phyloP scores from a whole-genome alignment of 2,888 invertebrate genomes.

The Chaitophorus viminalis region DNA sequence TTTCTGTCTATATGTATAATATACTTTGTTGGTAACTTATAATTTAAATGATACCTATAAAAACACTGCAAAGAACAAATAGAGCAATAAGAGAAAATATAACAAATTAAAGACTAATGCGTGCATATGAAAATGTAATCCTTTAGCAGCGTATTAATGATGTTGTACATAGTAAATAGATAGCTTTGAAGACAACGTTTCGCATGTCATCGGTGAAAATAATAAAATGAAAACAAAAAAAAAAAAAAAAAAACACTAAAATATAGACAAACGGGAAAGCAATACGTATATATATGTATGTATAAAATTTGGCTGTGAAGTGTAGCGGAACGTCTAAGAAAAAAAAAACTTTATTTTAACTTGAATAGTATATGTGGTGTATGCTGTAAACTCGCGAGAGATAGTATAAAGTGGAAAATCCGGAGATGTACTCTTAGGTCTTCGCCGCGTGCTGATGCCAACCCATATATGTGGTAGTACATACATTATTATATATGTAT shows the following conservation, averaged over 20 bases:
- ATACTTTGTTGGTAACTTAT: too few relatives aligned
- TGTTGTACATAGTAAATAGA: neutral
- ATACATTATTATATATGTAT: too few relatives aligned
- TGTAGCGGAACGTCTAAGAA: neutral
- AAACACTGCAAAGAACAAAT: too few relatives aligned
- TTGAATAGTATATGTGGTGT: neutral
- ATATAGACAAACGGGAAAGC: neutral
- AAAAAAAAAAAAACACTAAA: neutral
- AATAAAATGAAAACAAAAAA: neutral
- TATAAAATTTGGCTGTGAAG: neutral
- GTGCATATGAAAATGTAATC: too few relatives aligned
- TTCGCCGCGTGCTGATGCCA: neutral
- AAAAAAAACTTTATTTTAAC: neutral
- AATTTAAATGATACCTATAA: too few relatives aligned
- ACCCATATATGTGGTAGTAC: neutral
- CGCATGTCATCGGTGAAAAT: neutral
- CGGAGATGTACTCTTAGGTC: slow-evolving; percentile 6
- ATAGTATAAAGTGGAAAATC: slow-evolving; percentile 38
- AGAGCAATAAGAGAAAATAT: too few relatives aligned
- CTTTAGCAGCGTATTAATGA: too few relatives aligned
- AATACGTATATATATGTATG: neutral
- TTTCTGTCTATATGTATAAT: too few relatives aligned
- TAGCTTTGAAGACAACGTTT: neutral
- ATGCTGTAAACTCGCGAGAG: neutral
- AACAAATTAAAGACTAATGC: too few relatives aligned